Conservation (phyloP, 2,113 vertebrate genomes). For the Fregata magnificens region DNA sequence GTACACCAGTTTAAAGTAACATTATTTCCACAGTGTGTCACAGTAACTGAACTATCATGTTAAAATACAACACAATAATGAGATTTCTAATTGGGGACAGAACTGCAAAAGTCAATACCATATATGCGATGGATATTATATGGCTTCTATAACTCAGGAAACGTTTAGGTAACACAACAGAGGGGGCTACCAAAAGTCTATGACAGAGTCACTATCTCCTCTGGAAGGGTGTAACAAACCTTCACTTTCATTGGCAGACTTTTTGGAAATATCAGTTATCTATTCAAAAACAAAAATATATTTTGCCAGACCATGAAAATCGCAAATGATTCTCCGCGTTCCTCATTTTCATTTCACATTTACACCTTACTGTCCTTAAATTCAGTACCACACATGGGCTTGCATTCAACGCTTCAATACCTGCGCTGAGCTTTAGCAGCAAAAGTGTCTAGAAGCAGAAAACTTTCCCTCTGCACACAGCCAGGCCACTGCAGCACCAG, state of each 20-base stretch:
- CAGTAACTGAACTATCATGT: background rate
- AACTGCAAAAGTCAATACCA: background rate
- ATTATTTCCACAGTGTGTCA: background rate
- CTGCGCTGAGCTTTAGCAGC: background rate
- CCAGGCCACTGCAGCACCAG: too few species aligned
- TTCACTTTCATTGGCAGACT: background rate
- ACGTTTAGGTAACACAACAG: background rate
- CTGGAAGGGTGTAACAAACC: background rate
- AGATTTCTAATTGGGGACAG: background rate
- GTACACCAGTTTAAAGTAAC: background rate
- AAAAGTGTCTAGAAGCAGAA: background rate
- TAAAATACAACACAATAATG: background rate
- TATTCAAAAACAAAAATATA: background rate
- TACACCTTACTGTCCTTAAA: background rate
- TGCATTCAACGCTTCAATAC: background rate
- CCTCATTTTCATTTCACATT: background rate
- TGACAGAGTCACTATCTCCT: background rate
- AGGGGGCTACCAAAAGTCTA: background rate
- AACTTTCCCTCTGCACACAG: background rate
- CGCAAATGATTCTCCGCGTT: fast-evolving
- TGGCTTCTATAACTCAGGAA: background rate
- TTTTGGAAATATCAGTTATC: background rate
- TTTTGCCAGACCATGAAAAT: background rate
- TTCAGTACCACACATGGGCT: background rate
- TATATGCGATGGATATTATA: background rate